Evolutionary conservation across 2,888 invertebrate species (phyloP), one percentile per base, ranked within the genome.

Genomic region (Sinhomidia bicolor): DNA sequence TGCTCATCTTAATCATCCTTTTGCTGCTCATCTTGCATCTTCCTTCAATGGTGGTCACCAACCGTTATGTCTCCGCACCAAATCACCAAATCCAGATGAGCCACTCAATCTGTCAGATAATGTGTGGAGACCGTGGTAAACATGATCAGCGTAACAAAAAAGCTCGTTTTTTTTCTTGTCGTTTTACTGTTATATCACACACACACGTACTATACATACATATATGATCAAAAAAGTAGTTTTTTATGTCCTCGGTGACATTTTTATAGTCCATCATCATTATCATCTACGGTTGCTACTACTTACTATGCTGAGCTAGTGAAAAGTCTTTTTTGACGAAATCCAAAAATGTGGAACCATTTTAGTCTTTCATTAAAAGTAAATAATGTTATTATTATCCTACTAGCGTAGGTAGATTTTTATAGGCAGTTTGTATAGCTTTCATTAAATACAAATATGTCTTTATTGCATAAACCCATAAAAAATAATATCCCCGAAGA

Each of bases 41-140:
- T n/a, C 68, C 29, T 51, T 87, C 23, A 23, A 14, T 71, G 71
- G 78, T 74, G 74, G 81, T 54, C 90, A 82, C n/a, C 90, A 90
- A 68, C 90, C 91, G 12, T 57, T 91, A 32, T 88, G 90, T 65
- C 74, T 91, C 12, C 90, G 90, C 89, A 90, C 90, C 44, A 90
- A 90, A 82, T 88, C 90, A 65, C 91, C 82, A 32, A 87, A 89
- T 47, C 86, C 86, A 54, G 91, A 92, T 81, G 92, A 92, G 57
- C 92, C 92, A 9, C 91, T 92, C 68, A 92, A 92, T 88, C 88
- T 92, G 17, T 92, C 92, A 32, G 91, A 89, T 44, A 90, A 88
- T 44, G 89, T 90, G 71, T 92, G 92, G 92, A 89, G 92, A 84
- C 92, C 92, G 32, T 92, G 92, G 92, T 92, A 89, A 92, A 87